Evolutionary conservation across 1,140 invertebrate species (phyloP), one percentile per base, ranked within the genome.

Genomic region (Parasteatoda tepidariorum): DNA sequence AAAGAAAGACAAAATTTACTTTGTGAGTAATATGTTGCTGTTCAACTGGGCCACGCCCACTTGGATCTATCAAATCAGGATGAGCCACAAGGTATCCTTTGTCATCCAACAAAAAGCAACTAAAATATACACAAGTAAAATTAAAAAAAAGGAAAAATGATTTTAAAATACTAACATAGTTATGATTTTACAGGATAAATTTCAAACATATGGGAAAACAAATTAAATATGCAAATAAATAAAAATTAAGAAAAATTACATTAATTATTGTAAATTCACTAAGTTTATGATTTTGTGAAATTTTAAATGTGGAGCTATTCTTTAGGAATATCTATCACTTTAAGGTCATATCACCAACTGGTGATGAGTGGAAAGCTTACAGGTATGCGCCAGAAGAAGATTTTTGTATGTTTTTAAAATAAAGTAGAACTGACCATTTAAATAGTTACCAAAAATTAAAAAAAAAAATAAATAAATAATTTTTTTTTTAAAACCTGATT

Each of bases 81-180:
- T 98, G 96, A 2, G 94, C 94, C 33, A 98, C 91, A 41, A 98
- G 89, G 88, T 97, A 97, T 0, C 96, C 96, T 85, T 93, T 92
- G 87, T 97, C 94, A 88, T 98, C 96, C 92, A 97, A 94, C 15
- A 98, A 89, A 86, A 98, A 95, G 90, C 96, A 98, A 92, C 74
- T 84, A 18, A 84, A 74, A 33, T 48, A 30, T 24, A 67, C 15
- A 61, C 15, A 61, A 22, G 9, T n/a, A n/a, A 48, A 48, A 18
- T 48, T 48, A 48, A 9, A 48, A 2, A 48, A 48, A 48, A 48
- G 4, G 4, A 9, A 48, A 48, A 48, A 48, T 48, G 9, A 0
- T 48, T 13, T 48, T 2, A 48, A 48, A 48, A 48, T 48, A 48
- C n/a, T n/a, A n/a, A n/a, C n/a, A n/a, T 48, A 48, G 41, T 48